These are phyloP conservation scores for Petaurus breviceps DNA, from an alignment of 2,113 vertebrate genomes.

Conservation along the genomic window DNA sequence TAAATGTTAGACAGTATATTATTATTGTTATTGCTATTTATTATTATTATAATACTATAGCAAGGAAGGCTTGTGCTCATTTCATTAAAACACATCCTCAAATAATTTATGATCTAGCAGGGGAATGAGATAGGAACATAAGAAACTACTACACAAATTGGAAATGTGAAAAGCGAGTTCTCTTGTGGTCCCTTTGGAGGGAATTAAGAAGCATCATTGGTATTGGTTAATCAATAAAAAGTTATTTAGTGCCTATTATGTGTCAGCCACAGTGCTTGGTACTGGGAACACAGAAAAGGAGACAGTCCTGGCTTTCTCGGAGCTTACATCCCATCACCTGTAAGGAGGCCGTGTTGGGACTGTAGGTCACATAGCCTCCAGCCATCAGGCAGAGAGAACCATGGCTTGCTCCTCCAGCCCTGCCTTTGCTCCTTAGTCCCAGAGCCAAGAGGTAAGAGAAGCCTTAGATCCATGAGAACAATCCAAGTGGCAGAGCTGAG, in stretches of 20 bases:
- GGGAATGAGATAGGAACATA: background rate
- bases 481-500: background rate
- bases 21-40: too few relatives aligned
- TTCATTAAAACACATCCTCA: background rate
- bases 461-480: background rate
- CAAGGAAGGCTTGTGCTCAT: background rate
- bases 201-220: background rate
- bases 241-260: background rate
- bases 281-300: background rate
- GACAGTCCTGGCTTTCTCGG: too few relatives aligned
- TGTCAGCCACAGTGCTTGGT: background rate
- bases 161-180: background rate
- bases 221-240: background rate
- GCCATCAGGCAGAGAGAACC: background rate
- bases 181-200: background rate
- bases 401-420: background rate
- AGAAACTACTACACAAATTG: background rate
- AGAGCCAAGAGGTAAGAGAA: background rate
- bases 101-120: background rate
- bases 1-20: too few relatives aligned
- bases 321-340: too few relatives aligned
- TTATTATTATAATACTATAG: too few relatives aligned
- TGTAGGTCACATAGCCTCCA: background rate
- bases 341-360: too few relatives aligned
- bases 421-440: background rate